Percentiles rank a stretch among this genome's conserved stretches.
Evolutionary conservation across 2,113 vertebrate species (phyloP).

Genomic region (Acanthochromis polyacanthus): DNA sequence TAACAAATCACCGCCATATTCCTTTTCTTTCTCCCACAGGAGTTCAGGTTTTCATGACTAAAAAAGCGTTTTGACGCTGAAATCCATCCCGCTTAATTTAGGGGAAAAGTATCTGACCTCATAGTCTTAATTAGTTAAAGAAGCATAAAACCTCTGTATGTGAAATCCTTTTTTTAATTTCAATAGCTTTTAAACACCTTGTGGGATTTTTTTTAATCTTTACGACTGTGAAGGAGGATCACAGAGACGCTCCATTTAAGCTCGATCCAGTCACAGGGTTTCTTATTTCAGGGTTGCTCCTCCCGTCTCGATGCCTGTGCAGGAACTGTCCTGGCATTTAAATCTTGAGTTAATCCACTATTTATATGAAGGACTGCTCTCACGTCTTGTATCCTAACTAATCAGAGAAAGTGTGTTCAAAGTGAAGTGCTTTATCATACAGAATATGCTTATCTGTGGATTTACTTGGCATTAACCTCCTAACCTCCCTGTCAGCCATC

Average conservation of each 20-base stretch:
- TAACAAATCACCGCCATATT: constrained; percentile 33
- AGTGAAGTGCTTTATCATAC: constrained; percentile 12
- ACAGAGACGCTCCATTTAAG: constrained; percentile 27
- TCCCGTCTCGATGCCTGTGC: background rate
- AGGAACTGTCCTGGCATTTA: background rate
- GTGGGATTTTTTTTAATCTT: constrained; percentile 17
- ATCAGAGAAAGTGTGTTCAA: constrained; percentile 33
- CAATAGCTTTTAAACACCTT: constrained; percentile 33
- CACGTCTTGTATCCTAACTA: background rate
- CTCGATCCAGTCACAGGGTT: background rate
- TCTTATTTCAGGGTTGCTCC: constrained; percentile 1
- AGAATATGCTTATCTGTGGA: constrained; percentile 31
- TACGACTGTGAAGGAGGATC: constrained; percentile 14
- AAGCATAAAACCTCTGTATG: constrained; percentile 14
- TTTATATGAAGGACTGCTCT: background rate
- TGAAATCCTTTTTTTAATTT: constrained; percentile 4
- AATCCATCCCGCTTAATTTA: too few relatives aligned
- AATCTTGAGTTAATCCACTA: constrained; percentile 7
- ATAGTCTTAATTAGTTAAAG: too few relatives aligned
- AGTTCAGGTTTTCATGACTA: background rate
- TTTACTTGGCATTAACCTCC: constrained; percentile 49
- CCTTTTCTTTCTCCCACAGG: constrained; percentile 21
- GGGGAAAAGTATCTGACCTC: too few relatives aligned
- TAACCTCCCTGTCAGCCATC: constrained; percentile 30
- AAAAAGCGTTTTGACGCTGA: too few relatives aligned